Evolutionary conservation across 23 tunicate genomes (phyloP), one percentile per base, ranked within the genome.

Genomic region (Halocynthia roretzi): DNA sequence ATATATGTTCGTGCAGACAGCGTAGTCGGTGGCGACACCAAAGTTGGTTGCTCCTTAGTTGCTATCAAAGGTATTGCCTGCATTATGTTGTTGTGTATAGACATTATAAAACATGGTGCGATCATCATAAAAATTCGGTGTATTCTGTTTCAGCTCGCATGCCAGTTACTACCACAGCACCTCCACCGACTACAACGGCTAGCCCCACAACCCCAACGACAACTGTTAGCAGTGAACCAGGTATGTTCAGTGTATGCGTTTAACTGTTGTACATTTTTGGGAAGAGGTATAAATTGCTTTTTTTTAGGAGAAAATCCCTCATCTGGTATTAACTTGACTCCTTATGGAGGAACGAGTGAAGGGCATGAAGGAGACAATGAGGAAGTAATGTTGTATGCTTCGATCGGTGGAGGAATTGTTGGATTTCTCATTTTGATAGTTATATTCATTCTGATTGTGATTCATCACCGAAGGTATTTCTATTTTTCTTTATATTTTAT

Each of bases 1-100:
- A 82, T 92, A 7, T 86, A 86, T 56, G 64, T 92, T 14, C 67
- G 88, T 7, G 98, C 80, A 6, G 98, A 86, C 15, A 86, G 92
- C 56, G 68, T 60, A 22, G 78, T 88, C 0, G 85, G 67, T 14
- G 80, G 68, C 52, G 80, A 86, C 20, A 73, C 71, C 15, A 86
- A 80, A 40, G 75, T 79, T 40, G 80, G 61, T 77, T 92, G 98
- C 75, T 82, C 74, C 0, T 70, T 92, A 61, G 87, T 87, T 18
- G 88, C 87, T 8, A 19, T 61, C 60, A 92, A 86, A 86, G 78
- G 97, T 91, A 71, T 31, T 31, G 44, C 44, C 44, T 31, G 44
- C 44, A 31, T 31, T 31, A 49, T 11, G 20, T 56, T 52, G 8
- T 9, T 20, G 0, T 72, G 31, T 18, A 19, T 67, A 67, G 5